A percentile compares a stretch with the other conserved stretches of the same genome.
Evolutionary conservation across 2,888 invertebrate genomes (phyloP).

Genomic region (Caenorhabditis uteleia): DNA sequence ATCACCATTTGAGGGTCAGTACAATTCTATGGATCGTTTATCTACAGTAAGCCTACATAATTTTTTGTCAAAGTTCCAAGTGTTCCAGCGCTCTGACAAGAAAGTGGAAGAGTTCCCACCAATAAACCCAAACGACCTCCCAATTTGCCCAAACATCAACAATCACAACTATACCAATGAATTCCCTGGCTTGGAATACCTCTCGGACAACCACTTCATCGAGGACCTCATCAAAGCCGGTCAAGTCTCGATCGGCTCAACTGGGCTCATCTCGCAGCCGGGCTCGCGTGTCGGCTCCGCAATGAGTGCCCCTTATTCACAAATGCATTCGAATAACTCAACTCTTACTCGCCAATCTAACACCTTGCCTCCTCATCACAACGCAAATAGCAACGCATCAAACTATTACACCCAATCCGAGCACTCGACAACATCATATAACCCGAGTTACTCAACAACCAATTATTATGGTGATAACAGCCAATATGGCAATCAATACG

Average conservation of each 20-base stretch:
- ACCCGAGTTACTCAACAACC: slow-evolving; percentile 19
- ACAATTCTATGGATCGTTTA: slow-evolving; percentile 28
- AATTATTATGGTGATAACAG: too few species aligned
- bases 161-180: slow-evolving; percentile 43
- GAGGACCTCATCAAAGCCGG: slow-evolving; percentile 38
- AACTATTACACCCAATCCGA: slow-evolving; percentile 30
- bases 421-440: slow-evolving; percentile 12
- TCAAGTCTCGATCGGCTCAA: slow-evolving; percentile 26
- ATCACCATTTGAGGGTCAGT: slow-evolving; percentile 17
- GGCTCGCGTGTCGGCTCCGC: slow-evolving; percentile 28
- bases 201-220: slow-evolving; percentile 41
- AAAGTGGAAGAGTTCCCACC: slow-evolving; percentile 19
- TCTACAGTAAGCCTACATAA: slow-evolving; percentile 5
- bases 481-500: too few species aligned
- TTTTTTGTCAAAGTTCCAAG: background rate
- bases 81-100: slow-evolving; percentile 17
- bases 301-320: slow-evolving; percentile 23
- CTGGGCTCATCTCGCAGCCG: slow-evolving; percentile 36
- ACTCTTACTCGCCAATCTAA: slow-evolving; percentile 20
- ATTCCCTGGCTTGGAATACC: slow-evolving; percentile 48
- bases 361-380: slow-evolving; percentile 25
- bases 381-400: slow-evolving; percentile 16
- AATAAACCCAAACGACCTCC: slow-evolving; percentile 31
- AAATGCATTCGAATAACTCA: slow-evolving; percentile 18
- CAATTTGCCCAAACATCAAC: slow-evolving; percentile 38